A percentile compares a stretch with the other conserved stretches of the same genome.
Conservation (phyloP, 1,140 invertebrate genomes). For the Drosophila triauraria region DNA sequence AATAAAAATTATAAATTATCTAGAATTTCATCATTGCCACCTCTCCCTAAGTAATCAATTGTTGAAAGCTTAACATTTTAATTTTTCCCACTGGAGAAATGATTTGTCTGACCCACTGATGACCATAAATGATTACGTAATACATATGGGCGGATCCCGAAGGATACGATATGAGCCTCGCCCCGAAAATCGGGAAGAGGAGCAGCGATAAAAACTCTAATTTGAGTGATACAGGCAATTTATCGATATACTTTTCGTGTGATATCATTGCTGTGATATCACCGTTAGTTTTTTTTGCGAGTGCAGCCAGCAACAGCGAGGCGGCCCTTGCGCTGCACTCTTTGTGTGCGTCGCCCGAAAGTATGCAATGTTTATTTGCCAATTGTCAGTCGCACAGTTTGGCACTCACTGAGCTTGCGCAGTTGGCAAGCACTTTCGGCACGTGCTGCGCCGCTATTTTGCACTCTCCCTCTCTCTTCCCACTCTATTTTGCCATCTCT, state of each 20-base stretch:
- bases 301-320: slow-evolving; percentile 20
- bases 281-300: slow-evolving; percentile 10
- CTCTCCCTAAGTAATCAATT: not conserved
- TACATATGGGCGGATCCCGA: slow-evolving; percentile 3
- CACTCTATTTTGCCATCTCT: not conserved
- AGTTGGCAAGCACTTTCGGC: slow-evolving; percentile 16
- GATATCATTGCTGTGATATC: slow-evolving; percentile 13
- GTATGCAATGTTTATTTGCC: slow-evolving; percentile 75
- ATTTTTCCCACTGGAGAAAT: not conserved
- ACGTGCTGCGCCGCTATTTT: slow-evolving; percentile 44
- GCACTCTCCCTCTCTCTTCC: slow-evolving; percentile 8
- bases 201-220: slow-evolving; percentile 8
- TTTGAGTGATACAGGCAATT: slow-evolving; percentile 1
- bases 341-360: slow-evolving; percentile 54
- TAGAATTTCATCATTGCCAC: not conserved
- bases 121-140: slow-evolving; percentile 9
- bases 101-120: not conserved
- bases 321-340: slow-evolving; percentile 38
- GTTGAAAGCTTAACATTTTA: not conserved
- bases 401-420: slow-evolving; percentile 59
- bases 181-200: slow-evolving; percentile 14
- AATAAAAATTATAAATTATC: no score
- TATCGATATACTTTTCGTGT: slow-evolving; percentile 12
- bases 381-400: slow-evolving; percentile 37
- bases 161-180: not conserved